These are phyloP conservation scores for Diarsia dahlii DNA, from an alignment of 2,888 invertebrate species.

Conservation along the genomic window DNA sequence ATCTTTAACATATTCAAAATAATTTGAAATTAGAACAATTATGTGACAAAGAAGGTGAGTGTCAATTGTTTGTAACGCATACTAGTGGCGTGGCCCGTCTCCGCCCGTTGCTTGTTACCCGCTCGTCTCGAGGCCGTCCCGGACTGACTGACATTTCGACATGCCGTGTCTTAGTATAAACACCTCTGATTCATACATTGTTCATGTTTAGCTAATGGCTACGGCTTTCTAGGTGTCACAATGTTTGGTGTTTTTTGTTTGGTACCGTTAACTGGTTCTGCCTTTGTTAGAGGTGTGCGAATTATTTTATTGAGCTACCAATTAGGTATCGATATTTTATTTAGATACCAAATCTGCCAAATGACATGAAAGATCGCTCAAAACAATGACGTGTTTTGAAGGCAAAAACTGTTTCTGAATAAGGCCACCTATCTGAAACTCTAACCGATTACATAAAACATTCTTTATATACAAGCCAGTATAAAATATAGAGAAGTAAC, in stretches of 20 bases:
- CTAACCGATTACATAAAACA: conserved; percentile 16
- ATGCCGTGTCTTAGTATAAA: conserved; percentile 80
- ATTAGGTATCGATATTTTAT: conserved; percentile 25
- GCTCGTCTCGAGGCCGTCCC: conserved; percentile 73
- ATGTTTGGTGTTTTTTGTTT: conserved; percentile 64
- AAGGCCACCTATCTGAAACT: conserved; percentile 16
- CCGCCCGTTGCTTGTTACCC: conserved; percentile 77
- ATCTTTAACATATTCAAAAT: conserved; percentile 43
- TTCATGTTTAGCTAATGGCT: conserved; percentile 79
- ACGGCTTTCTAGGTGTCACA: conserved; percentile 77
- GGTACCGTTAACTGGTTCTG: conserved; percentile 51
- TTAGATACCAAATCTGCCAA: conserved; percentile 4
- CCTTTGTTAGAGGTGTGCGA: conserved; percentile 38
- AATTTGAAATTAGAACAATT: conserved; percentile 62
- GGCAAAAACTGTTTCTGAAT: conserved; percentile 16
- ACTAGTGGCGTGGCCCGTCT: conserved; percentile 63
- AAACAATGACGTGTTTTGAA: background rate
- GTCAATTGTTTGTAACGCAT: conserved; percentile 54
- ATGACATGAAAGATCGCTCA: background rate
- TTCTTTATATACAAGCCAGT: conserved; percentile 37
- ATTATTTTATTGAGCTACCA: conserved; percentile 36
- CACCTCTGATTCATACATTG: conserved; percentile 85
- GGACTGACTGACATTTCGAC: conserved; percentile 83
- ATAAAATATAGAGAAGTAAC: conserved; percentile 48
- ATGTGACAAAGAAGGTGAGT: conserved; percentile 52